Evolutionary conservation across 2,888 invertebrate genomes (phyloP).

Genomic region (Frankliniella fusca): DNA sequence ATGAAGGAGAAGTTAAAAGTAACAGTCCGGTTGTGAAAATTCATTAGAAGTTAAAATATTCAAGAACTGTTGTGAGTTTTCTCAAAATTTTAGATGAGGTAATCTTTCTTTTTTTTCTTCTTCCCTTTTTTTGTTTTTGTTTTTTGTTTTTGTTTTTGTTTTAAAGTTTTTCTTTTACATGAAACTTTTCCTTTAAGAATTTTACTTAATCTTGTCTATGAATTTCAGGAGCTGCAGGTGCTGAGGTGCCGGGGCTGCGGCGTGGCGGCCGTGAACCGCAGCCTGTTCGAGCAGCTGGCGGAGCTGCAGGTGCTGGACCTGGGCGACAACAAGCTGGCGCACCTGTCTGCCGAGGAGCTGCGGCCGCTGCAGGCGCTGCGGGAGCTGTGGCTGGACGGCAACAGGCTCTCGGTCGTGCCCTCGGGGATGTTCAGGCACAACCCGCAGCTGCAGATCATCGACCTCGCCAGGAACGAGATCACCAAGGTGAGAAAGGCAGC

Average conservation of each 20-base stretch:
- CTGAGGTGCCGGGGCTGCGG: conserved; percentile 70
- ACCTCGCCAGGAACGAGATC: conserved; percentile 54
- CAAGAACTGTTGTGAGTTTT: no score
- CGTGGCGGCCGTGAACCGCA: conserved; percentile 69
- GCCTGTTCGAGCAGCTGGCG: conserved; percentile 71
- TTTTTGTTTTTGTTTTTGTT: conserved; percentile 7
- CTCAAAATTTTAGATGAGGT: no score
- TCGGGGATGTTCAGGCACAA: conserved; percentile 66
- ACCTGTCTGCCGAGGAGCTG: conserved; percentile 53
- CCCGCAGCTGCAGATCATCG: conserved; percentile 62
- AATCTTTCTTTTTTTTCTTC: no score
- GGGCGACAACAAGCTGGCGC: conserved; percentile 64
- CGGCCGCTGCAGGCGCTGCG: conserved; percentile 57
- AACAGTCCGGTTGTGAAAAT: no score
- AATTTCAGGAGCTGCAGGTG: conserved; percentile 62
- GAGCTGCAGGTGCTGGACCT: conserved; percentile 69
- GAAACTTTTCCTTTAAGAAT: conserved; percentile 28
- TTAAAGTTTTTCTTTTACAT: neutral
- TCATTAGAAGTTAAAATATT: no score
- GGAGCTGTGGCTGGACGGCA: conserved; percentile 61
- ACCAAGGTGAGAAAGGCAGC: conserved; percentile 42
- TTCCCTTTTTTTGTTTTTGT: neutral
- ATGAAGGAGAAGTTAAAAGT: no score
- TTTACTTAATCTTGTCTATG: conserved; percentile 32
- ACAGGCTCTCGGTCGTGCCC: conserved; percentile 69